Evolutionary conservation across 2,113 vertebrate genomes (phyloP).

Genomic region (Petrocephalus microphthalmus): DNA sequence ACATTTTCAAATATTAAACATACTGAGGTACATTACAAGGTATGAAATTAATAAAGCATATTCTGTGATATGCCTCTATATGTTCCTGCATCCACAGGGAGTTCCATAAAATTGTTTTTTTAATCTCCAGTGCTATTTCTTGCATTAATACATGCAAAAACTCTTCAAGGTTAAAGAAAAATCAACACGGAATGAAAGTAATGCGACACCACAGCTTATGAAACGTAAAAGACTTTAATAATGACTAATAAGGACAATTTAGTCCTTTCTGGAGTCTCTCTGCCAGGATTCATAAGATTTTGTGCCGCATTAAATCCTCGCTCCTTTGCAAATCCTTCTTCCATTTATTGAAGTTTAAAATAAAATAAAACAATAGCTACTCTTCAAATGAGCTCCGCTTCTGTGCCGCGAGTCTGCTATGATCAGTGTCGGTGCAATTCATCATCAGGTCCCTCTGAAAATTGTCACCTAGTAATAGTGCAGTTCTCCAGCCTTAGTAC

Average conservation of each 20-base stretch:
- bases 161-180: neutral
- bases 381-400: neutral
- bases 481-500: neutral
- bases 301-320: neutral
- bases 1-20: neutral
- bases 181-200: slow-evolving; percentile 1
- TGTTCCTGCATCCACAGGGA: neutral
- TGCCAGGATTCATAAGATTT: slow-evolving; percentile 2
- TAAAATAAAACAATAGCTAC: neutral
- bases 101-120: neutral
- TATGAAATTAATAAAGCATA: neutral
- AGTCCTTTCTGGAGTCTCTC: neutral
- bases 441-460: neutral
- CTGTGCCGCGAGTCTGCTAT: neutral
- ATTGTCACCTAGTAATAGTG: neutral
- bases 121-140: neutral
- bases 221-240: slow-evolving; percentile 5
- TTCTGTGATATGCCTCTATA: neutral
- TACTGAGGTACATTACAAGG: neutral
- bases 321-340: neutral
- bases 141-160: neutral
- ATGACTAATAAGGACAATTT: slow-evolving; percentile 1
- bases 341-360: slow-evolving; percentile 1
- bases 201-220: neutral
- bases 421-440: neutral